Conservation (phyloP, 2,797 vertebrate species). For the Psittacula echo region DNA sequence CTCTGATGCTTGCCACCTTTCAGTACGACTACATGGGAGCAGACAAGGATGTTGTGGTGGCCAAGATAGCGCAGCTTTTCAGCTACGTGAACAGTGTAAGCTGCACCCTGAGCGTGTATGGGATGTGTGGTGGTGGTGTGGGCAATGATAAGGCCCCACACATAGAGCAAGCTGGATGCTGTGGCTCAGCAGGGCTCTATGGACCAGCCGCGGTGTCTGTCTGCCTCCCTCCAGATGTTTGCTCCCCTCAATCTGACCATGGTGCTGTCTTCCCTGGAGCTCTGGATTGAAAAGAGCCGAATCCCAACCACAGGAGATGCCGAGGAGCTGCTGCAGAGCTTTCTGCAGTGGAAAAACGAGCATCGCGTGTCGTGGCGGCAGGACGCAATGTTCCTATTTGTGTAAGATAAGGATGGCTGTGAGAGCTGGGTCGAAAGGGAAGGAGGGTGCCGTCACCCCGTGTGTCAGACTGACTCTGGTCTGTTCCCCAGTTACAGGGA, state of each 20-base stretch:
- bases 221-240: neutral
- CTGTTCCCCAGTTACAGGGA: neutral
- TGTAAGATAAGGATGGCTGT: neutral
- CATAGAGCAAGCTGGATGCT: neutral
- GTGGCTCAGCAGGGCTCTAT: neutral
- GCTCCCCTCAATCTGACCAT: neutral
- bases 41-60: neutral
- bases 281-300: neutral
- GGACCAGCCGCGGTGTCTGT: neutral
- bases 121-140: neutral
- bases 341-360: neutral
- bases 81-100: neutral
- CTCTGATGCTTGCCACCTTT: neutral
- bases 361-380: neutral
- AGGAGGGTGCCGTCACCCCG: rapidly evolving
- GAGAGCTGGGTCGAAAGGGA: neutral
- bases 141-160: neutral
- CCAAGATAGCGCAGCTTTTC: neutral
- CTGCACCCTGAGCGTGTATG: neutral
- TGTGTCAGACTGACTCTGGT: neutral
- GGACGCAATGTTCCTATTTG: neutral
- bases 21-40: neutral
- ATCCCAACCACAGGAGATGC: neutral
- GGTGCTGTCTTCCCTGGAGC: neutral
- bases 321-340: neutral